Base-by-base conservation (phyloP, 1,140 invertebrate genomes). In the Rhagoletis pomonella region DNA sequence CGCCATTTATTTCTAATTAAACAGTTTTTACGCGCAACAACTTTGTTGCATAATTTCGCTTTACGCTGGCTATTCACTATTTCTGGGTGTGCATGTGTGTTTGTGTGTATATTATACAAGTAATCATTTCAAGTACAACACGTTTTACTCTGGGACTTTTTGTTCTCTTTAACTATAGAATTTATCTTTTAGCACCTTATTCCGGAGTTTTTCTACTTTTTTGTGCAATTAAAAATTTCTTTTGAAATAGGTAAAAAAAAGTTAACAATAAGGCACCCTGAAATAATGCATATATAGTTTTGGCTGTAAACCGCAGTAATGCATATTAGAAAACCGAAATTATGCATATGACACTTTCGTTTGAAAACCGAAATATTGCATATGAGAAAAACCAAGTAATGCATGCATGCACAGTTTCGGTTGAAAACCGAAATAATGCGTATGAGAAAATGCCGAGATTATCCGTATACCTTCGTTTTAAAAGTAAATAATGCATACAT, bases 1-100 rank as follows among this genome's bases (percentile, higher is more conserved):
- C 73, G n/a, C 47, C 47, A 81, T 81, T 81, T 81, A 81, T 81
- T 81, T 81, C 44, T 81, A 81, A 81, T 81, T 81, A 81, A 81
- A 29, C 47, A 77, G 73, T n/a, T 77, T 69, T 77, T 77, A 19
- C 12, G 39, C 29, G 29, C 67, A 14, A 7, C 47, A 55, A 81
- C 73, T 81, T 81, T 81, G 73, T 81, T 81, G 73, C 73, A 19
- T 19, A 81, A 81, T 81, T 81, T 44, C 67, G 39, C 67, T 39
- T 9, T 55, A 4, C 47, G n/a, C 3, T 29, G 6, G 5, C 47
- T 47, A 19, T 81, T 19, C 7, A 17, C 47, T 58, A 1, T 81
- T 4, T 14, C 9, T 12, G 42, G 29, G 29, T 29, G 12, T 58
- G 6, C 9, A 29, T 42, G 29, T 73, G n/a, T 42, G 39, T 42